Evolutionary conservation across 92 coral and sea anemone genomes (phyloP).

Genomic region (Phenganax marumi): DNA sequence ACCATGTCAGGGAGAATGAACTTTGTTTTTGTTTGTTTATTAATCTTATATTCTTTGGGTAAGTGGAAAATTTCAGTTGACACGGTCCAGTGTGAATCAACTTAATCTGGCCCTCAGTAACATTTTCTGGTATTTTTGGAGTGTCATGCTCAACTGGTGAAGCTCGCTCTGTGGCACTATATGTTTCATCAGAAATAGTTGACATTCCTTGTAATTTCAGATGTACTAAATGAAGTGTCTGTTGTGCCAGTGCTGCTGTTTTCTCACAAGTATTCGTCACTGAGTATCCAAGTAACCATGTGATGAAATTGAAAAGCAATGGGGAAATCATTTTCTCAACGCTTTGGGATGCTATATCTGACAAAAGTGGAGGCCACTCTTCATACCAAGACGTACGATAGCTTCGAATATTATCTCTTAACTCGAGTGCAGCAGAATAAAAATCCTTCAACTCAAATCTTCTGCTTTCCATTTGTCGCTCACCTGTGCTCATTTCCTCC

Average conservation of each 20-base stretch:
- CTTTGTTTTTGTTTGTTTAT: constrained; percentile 10
- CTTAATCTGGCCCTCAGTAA: constrained; percentile 4
- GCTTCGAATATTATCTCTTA: constrained; percentile 21
- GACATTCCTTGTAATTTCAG: neutral
- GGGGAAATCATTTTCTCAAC: constrained; percentile 49
- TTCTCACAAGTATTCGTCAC: too few relatives aligned
- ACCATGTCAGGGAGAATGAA: constrained; percentile 18
- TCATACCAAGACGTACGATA: constrained; percentile 39
- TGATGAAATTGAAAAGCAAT: constrained; percentile 39
- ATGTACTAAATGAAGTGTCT: neutral
- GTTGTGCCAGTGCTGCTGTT: neutral
- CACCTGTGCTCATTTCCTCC: neutral
- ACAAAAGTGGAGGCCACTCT: constrained; percentile 51
- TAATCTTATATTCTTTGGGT: neutral
- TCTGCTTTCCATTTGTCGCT: constrained; percentile 10
- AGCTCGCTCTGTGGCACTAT: constrained; percentile 2
- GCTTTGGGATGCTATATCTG: constrained; percentile 40
- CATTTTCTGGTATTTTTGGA: constrained; percentile 18
- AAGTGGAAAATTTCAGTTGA: neutral
- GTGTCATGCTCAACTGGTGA: constrained; percentile 15
- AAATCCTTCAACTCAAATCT: constrained; percentile 38
- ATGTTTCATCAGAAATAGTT: constrained; percentile 6
- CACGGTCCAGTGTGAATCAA: constrained; percentile 24
- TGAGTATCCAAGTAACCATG: constrained; percentile 50
- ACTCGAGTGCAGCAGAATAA: constrained; percentile 39